phyloP scores from a whole-genome alignment of 2,113 vertebrate species.

The Pteropus alecto region DNA sequence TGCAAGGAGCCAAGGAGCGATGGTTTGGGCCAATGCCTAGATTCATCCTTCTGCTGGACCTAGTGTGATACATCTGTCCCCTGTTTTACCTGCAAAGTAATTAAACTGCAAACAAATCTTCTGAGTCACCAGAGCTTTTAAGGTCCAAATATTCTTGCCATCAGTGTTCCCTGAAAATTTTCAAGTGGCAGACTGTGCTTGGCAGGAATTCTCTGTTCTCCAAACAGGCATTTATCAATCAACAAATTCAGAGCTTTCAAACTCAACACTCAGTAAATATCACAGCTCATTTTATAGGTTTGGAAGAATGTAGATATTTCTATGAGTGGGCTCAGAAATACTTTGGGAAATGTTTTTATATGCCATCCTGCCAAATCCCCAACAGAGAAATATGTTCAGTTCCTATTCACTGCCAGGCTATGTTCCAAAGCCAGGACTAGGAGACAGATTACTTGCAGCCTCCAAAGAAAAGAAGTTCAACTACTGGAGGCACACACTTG shows the following conservation, averaged over 20 bases:
- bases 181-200: constrained; percentile 43
- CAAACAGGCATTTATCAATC: constrained; percentile 46
- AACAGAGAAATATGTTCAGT: background rate
- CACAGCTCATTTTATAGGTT: constrained; percentile 34
- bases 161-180: constrained; percentile 44
- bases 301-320: background rate
- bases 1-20: background rate
- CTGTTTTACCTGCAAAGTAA: constrained; percentile 45
- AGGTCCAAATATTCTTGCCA: background rate
- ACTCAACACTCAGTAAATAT: constrained; percentile 4
- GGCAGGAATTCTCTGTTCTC: constrained; percentile 39
- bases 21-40: background rate
- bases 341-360: background rate
- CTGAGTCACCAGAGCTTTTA: background rate
- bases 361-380: background rate
- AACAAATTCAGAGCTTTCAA: constrained; percentile 32
- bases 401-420: background rate
- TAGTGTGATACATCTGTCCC: background rate
- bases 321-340: background rate
- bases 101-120: constrained; percentile 21
- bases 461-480: background rate
- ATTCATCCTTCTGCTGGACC: background rate
- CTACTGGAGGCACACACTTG: background rate
- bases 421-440: background rate
- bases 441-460: background rate